Evolutionary conservation across 2,888 invertebrate species (phyloP).

Genomic region (Cephus pulcher): DNA sequence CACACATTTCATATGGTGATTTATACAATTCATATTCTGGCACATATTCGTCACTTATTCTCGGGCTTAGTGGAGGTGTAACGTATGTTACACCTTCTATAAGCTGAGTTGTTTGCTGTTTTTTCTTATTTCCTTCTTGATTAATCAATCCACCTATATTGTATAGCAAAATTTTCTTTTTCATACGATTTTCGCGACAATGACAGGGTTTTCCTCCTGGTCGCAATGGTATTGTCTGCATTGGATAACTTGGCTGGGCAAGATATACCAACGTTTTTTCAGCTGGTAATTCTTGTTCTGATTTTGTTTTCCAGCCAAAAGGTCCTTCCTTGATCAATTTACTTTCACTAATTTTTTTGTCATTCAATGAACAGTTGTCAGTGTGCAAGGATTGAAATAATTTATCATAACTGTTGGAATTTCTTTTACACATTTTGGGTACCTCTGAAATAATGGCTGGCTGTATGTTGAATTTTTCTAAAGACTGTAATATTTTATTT

Average conservation of each 20-base stretch:
- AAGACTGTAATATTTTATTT: slow-evolving; percentile 19
- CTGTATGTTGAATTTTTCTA: slow-evolving; percentile 42
- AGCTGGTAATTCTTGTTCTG: slow-evolving; percentile 44
- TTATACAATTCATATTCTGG: slow-evolving; percentile 54
- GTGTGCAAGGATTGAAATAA: slow-evolving; percentile 7
- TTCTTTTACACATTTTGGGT: slow-evolving; percentile 21
- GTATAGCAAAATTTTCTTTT: slow-evolving; percentile 43
- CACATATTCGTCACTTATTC: slow-evolving; percentile 54
- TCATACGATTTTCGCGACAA: slow-evolving; percentile 54
- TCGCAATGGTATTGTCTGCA: slow-evolving; percentile 41
- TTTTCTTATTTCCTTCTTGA: slow-evolving; percentile 8
- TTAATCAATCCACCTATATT: slow-evolving; percentile 40
- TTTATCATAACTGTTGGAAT: slow-evolving; percentile 1
- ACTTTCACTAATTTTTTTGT: not conserved
- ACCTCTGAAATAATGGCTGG: slow-evolving; percentile 34
- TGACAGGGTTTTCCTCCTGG: slow-evolving; percentile 49
- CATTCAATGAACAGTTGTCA: not conserved
- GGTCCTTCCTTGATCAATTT: slow-evolving; percentile 30
- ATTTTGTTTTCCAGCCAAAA: slow-evolving; percentile 45
- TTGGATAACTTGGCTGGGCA: slow-evolving; percentile 37
- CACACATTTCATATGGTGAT: slow-evolving; percentile 42
- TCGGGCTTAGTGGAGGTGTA: slow-evolving; percentile 49
- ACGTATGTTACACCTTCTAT: slow-evolving; percentile 49
- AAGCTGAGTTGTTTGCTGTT: slow-evolving; percentile 29
- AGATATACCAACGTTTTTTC: slow-evolving; percentile 50